phyloP scores from a whole-genome alignment of 2,888 invertebrate genomes.

The Nomada goodeniana region DNA sequence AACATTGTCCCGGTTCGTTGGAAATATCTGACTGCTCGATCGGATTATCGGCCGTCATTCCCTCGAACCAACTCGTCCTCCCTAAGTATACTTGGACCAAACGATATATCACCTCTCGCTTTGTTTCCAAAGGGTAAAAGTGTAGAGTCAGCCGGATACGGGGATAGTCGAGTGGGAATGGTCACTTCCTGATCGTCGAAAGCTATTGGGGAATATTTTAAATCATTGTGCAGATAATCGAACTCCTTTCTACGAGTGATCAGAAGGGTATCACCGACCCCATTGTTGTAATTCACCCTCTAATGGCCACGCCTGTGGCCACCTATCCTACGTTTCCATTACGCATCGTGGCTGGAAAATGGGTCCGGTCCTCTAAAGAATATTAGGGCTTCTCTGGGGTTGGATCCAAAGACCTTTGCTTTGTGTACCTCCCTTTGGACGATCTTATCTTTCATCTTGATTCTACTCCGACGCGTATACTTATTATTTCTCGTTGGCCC shows the following conservation, averaged over 20 bases:
- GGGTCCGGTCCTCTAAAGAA: constrained; percentile 54
- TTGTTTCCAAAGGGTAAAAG: constrained; percentile 20
- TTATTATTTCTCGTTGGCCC: constrained; percentile 19
- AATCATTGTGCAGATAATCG: constrained; percentile 67
- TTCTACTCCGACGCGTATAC: constrained; percentile 41
- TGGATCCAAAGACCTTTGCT: constrained; percentile 22
- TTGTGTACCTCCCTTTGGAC: constrained; percentile 43
- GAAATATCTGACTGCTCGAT: constrained; percentile 10
- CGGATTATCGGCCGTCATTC: constrained; percentile 21
- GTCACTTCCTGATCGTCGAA: constrained; percentile 19
- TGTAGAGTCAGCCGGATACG: constrained; percentile 18
- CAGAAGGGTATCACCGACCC: constrained; percentile 16
- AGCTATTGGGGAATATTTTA: constrained; percentile 63
- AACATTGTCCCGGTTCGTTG: background rate
- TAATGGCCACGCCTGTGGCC: constrained; percentile 58
- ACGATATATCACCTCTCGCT: constrained; percentile 41
- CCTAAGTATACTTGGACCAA: constrained; percentile 12
- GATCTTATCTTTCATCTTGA: constrained; percentile 69
- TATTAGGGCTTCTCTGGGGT: constrained; percentile 43
- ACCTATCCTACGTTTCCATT: constrained; percentile 33
- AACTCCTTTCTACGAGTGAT: constrained; percentile 37
- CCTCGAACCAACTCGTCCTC: constrained; percentile 4
- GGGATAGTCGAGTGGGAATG: background rate
- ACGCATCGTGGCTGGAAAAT: constrained; percentile 58
- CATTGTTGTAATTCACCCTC: constrained; percentile 55